Evolutionary conservation across 2,888 invertebrate species (phyloP).

Genomic region (Nasonia oneida): DNA sequence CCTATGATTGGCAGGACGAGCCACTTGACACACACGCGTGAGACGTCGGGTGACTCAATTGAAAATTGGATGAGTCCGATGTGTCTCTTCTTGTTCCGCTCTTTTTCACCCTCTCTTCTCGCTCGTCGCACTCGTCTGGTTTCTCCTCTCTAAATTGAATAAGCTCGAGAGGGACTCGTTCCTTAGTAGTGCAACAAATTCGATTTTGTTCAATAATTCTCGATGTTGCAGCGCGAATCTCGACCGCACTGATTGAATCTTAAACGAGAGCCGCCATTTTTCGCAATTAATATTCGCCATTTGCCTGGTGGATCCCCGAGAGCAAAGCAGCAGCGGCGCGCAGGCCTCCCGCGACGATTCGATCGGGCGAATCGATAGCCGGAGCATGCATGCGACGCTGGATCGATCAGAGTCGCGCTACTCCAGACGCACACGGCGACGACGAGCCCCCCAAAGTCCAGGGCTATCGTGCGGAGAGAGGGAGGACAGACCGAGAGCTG

Average conservation of each 20-base stretch:
- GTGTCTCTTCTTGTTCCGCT: conserved; percentile 23
- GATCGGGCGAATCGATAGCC: conserved; percentile 45
- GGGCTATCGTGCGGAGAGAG: conserved; percentile 16
- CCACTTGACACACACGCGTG: conserved; percentile 11
- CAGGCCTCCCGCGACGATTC: not conserved
- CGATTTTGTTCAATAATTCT: no score
- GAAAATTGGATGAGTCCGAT: conserved; percentile 51
- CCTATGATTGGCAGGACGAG: conserved; percentile 52
- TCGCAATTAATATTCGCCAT: conserved; percentile 18
- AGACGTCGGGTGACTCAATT: not conserved
- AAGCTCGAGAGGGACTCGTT: not conserved
- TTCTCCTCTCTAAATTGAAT: not conserved
- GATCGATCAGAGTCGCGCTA: conserved; percentile 41
- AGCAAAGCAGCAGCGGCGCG: not conserved
- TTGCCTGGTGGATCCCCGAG: not conserved
- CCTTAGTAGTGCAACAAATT: no score
- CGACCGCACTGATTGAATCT: no score
- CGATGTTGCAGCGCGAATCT: no score
- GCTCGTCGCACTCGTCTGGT: not conserved
- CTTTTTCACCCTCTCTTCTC: not conserved
- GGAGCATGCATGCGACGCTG: not conserved
- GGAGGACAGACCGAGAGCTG: conserved; percentile 22
- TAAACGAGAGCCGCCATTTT: conserved; percentile 14
- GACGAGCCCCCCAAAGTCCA: conserved; percentile 22
- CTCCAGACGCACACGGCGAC: not conserved